Percentiles rank a stretch among this genome's conserved stretches.
phyloP scores from a whole-genome alignment of 2,797 vertebrate species.

The Sebastes trivittatus region DNA sequence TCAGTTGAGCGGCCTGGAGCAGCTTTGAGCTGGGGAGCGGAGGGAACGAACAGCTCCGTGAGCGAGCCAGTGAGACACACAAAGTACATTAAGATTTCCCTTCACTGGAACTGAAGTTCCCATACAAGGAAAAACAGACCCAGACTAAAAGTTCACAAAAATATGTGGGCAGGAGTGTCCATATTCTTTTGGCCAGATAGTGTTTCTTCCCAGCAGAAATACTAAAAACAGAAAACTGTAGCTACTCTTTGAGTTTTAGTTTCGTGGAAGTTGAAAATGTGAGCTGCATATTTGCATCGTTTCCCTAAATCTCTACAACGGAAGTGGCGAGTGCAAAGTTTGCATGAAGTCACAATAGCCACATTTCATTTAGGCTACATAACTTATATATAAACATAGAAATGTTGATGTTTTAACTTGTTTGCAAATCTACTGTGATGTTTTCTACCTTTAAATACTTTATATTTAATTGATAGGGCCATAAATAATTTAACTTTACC shows the following conservation, averaged over 20 bases:
- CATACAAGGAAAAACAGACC: background rate
- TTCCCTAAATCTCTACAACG: background rate
- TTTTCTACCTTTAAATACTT: too few species aligned
- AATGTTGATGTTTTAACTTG: background rate
- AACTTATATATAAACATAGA: background rate
- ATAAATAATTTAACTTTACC: slow-evolving; percentile 56
- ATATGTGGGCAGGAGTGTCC: background rate
- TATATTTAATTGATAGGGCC: background rate
- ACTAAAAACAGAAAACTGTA: background rate
- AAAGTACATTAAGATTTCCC: background rate
- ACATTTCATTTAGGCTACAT: background rate
- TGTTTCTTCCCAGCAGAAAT: background rate
- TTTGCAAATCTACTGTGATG: too few species aligned
- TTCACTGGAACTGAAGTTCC: background rate
- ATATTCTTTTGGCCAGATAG: background rate
- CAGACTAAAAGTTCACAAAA: background rate
- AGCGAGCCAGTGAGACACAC: too few species aligned
- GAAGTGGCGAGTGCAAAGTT: background rate
- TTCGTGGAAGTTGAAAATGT: background rate
- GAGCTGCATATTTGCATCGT: background rate
- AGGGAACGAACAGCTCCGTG: too few species aligned
- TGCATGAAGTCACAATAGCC: background rate
- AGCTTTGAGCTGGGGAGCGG: too few species aligned
- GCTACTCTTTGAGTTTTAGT: background rate
- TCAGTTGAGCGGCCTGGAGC: too few species aligned